Conservation (phyloP, 2,113 vertebrate genomes). For the Nesospiza acunhae region DNA sequence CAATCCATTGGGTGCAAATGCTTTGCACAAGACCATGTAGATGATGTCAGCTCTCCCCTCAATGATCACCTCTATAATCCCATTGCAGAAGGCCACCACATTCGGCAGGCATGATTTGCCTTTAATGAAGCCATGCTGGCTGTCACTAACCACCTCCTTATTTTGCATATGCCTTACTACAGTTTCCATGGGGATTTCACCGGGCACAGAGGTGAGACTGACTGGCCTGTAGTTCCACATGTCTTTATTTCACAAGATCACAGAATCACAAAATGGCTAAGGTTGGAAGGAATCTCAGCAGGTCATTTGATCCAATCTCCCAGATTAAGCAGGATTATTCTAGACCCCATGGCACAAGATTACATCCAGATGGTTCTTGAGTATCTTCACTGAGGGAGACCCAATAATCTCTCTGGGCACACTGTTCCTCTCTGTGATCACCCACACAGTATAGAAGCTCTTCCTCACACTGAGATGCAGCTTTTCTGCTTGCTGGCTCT, state of each 20-base stretch:
- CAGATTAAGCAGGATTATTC: not conserved
- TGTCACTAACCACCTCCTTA: not conserved
- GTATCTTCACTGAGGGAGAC: not conserved
- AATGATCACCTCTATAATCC: not conserved
- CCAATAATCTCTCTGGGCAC: not conserved
- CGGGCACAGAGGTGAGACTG: not conserved
- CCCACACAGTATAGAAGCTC: not conserved
- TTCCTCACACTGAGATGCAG: not conserved
- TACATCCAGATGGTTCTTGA: not conserved
- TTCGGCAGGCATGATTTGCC: not conserved
- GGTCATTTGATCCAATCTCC: not conserved
- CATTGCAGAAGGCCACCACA: not conserved
- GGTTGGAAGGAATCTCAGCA: not conserved
- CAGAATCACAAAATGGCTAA: not conserved
- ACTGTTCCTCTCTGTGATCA: not conserved
- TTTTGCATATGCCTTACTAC: not conserved
- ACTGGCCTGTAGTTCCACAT: not conserved
- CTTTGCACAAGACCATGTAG: not conserved
- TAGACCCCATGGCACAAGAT: not conserved
- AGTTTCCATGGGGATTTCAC: not conserved
- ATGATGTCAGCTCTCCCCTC: not conserved
- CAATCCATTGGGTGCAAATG: not conserved
- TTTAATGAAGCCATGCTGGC: not conserved
- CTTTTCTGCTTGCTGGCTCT: not conserved
- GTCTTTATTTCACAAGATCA: not conserved